Evolutionary conservation across 2,888 invertebrate species (phyloP).

Genomic region (Dorcus parallelipipedus): DNA sequence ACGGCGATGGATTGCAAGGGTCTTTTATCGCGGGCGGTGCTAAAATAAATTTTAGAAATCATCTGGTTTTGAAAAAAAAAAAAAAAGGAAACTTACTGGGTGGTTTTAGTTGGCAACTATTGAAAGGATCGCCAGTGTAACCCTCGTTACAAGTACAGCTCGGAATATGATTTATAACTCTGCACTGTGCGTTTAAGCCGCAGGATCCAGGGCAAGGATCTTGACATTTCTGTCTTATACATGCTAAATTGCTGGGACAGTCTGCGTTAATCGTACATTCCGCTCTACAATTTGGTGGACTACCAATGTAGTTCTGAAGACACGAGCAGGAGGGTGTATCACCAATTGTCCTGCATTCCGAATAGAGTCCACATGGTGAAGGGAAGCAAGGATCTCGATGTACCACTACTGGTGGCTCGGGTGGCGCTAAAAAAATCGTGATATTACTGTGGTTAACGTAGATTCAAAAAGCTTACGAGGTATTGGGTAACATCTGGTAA

Average conservation of each 20-base stretch:
- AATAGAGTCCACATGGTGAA: conserved; percentile 55
- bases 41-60: conserved; percentile 13
- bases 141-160: conserved; percentile 63
- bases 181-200: conserved; percentile 69
- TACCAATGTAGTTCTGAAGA: conserved; percentile 61
- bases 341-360: conserved; percentile 56
- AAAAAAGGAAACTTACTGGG: conserved; percentile 23
- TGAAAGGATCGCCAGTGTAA: conserved; percentile 58
- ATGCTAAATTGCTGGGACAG: conserved; percentile 69
- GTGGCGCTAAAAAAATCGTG: conserved; percentile 16
- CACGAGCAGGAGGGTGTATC: conserved; percentile 65
- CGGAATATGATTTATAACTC: conserved; percentile 73
- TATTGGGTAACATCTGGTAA: conserved; percentile 55
- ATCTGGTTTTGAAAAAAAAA: neutral
- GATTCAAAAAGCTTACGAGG: conserved; percentile 39
- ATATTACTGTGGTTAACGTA: neutral
- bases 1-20: conserved; percentile 66
- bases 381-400: conserved; percentile 52
- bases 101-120: conserved; percentile 46
- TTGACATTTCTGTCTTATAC: conserved; percentile 71
- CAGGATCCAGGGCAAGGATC: conserved; percentile 79
- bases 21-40: conserved; percentile 41
- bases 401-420: conserved; percentile 12
- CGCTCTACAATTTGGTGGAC: conserved; percentile 63
- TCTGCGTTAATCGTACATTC: conserved; percentile 72